Percentiles rank a stretch among this genome's conserved stretches.
Conservation (phyloP, 2,888 invertebrate species). For the Mesopsocus fuscifrons region DNA sequence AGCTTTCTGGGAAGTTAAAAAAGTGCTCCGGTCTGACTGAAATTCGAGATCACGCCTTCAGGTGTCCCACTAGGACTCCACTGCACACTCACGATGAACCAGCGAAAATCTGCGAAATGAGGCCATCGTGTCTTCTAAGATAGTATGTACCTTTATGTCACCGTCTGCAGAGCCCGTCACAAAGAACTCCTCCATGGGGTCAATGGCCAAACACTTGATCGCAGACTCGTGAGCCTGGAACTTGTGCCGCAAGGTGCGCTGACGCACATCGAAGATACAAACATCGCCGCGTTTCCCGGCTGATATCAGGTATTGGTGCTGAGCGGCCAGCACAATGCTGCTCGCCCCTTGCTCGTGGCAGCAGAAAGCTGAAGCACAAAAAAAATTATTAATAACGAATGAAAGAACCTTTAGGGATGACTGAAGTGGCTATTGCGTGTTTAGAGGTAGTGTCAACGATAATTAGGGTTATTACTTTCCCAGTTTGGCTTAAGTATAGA, state of each 20-base stretch:
- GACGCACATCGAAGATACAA: slow-evolving; percentile 86
- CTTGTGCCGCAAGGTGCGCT: slow-evolving; percentile 68
- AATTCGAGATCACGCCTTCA: no score
- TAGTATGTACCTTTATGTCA: slow-evolving; percentile 81
- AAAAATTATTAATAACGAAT: slow-evolving; percentile 8
- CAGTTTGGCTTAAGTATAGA: no score
- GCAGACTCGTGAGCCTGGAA: slow-evolving; percentile 84
- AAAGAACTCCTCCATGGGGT: slow-evolving; percentile 90
- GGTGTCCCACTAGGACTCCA: no score
- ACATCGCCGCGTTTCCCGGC: slow-evolving; percentile 96
- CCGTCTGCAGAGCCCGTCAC: slow-evolving; percentile 89
- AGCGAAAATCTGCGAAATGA: no score
- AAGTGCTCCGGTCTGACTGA: no score
- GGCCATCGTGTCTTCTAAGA: no score
- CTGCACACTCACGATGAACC: no score
- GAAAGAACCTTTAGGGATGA: no score
- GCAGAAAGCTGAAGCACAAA: slow-evolving; percentile 48
- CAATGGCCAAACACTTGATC: slow-evolving; percentile 85
- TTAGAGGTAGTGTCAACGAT: no score
- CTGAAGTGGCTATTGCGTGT: no score
- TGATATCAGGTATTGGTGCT: slow-evolving; percentile 83
- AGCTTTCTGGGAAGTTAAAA: no score
- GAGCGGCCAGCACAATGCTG: slow-evolving; percentile 75
- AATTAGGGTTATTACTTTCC: no score
- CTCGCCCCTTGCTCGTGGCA: slow-evolving; percentile 92